Evolutionary conservation across 2,113 vertebrate genomes (phyloP).

Genomic region (Gallinago jamesoni): DNA sequence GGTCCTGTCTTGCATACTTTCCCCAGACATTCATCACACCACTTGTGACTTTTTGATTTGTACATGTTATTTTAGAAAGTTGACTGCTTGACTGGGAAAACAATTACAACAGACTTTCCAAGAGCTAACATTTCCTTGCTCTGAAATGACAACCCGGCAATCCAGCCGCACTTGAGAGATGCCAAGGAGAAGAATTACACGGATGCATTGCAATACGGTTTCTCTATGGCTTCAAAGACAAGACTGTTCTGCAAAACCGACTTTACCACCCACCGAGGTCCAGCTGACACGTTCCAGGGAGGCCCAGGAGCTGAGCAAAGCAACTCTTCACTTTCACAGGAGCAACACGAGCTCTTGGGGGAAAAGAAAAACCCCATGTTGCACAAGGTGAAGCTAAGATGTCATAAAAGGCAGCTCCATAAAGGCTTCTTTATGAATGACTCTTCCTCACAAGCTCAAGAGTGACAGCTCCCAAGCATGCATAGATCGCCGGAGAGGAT

Average conservation of each 20-base stretch:
- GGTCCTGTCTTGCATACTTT: rapidly evolving
- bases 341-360: neutral
- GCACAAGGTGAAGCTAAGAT: neutral
- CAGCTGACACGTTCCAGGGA: neutral
- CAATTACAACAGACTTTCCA: neutral
- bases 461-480: neutral
- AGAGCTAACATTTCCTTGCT: neutral
- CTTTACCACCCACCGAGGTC: neutral
- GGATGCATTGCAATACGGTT: neutral
- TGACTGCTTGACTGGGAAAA: neutral
- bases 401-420: neutral
- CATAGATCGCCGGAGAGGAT: rapidly evolving
- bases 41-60: neutral
- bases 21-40: neutral
- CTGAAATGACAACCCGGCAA: neutral
- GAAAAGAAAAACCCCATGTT: rapidly evolving
- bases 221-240: neutral
- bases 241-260: neutral
- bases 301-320: neutral
- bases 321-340: neutral
- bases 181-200: neutral
- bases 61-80: neutral
- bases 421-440: constrained; percentile 43
- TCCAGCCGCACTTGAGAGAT: neutral
- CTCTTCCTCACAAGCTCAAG: neutral